Conservation (phyloP, 2,888 invertebrate genomes). For the Tinea trinotella region DNA sequence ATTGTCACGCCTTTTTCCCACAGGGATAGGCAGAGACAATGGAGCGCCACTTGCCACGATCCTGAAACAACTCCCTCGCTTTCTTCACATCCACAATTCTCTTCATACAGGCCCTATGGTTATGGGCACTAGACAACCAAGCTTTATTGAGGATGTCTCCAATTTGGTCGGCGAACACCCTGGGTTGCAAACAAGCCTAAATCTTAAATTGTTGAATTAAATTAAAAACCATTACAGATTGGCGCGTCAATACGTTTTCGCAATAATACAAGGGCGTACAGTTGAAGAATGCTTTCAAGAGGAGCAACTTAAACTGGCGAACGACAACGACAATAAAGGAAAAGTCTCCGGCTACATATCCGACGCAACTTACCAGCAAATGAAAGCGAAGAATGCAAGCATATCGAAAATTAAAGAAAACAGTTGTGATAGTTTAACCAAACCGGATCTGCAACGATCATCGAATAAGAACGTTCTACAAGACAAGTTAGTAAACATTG, state of each 20-base stretch:
- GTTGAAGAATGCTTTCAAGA: conserved; percentile 75
- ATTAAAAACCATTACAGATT: conserved; percentile 49
- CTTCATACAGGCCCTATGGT: too few species aligned
- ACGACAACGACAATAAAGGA: conserved; percentile 38
- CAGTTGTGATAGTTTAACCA: conserved; percentile 35
- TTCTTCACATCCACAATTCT: too few species aligned
- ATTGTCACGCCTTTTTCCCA: too few species aligned
- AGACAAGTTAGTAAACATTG: conserved; percentile 62
- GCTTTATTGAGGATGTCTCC: too few species aligned
- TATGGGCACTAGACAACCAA: too few species aligned
- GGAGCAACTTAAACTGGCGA: conserved; percentile 47
- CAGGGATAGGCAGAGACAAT: too few species aligned
- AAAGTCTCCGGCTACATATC: conserved; percentile 69
- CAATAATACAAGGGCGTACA: conserved; percentile 75
- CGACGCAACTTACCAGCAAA: conserved; percentile 51
- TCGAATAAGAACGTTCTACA: conserved; percentile 56
- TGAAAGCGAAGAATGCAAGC: conserved; percentile 31
- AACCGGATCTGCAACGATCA: conserved; percentile 46
- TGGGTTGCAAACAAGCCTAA: too few species aligned
- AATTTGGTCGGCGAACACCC: too few species aligned
- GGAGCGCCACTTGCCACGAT: too few species aligned
- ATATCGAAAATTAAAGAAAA: conserved; percentile 58
- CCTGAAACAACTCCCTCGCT: too few species aligned
- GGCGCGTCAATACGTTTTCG: conserved; percentile 75
- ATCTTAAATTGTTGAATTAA: too few species aligned